phyloP scores from a whole-genome alignment of 2,113 vertebrate species.

The Bos taurus region ARS-UCD2.0 NC_037328.1:59744001-59744500 shows the following conservation, averaged over 20 bases:
- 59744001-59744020: not conserved
- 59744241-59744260: not conserved
- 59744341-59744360: not conserved
- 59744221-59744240: not conserved
- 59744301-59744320: not conserved
- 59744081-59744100: not conserved
- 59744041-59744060: conserved; percentile 31
- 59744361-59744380: not conserved
- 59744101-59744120: not conserved
- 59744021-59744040: not conserved
- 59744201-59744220: conserved; percentile 8
- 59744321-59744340: conserved; percentile 13
- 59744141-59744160: not conserved
- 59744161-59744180: not conserved
- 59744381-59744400: not conserved
- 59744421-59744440: not conserved
- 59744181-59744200: not conserved
- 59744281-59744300: not conserved
- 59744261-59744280: not conserved
- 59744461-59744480: conserved; percentile 6
- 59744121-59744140: not conserved
- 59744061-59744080: not conserved
- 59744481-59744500: not conserved
- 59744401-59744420: conserved; percentile 48
- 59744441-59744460: not conserved